These are phyloP conservation scores for Ochlodes sylvanus DNA, from an alignment of 2,888 invertebrate species.

Conservation along the genomic window DNA sequence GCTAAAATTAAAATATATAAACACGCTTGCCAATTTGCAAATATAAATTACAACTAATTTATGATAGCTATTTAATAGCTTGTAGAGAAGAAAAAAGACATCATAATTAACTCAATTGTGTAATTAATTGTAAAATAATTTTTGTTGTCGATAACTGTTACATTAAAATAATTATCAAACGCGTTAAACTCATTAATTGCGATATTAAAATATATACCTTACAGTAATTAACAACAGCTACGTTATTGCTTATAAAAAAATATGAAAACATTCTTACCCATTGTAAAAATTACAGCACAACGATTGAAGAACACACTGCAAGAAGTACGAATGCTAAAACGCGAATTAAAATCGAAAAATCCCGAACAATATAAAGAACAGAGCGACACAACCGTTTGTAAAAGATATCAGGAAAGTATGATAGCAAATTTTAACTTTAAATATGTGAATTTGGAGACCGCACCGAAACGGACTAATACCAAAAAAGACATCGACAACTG, in stretches of 20 bases:
- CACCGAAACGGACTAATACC: slow-evolving; percentile 58
- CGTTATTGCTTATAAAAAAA: slow-evolving; percentile 29
- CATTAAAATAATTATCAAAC: too few relatives aligned
- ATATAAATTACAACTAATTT: too few relatives aligned
- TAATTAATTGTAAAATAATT: too few relatives aligned
- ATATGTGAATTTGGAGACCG: slow-evolving; percentile 56
- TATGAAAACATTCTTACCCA: slow-evolving; percentile 48
- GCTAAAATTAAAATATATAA: too few relatives aligned
- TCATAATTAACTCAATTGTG: too few relatives aligned
- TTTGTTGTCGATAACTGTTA: too few relatives aligned
- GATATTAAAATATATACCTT: background rate
- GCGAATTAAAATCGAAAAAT: slow-evolving; percentile 48
- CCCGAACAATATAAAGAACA: slow-evolving; percentile 50
- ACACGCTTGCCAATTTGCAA: too few relatives aligned
- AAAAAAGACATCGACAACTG: slow-evolving; percentile 56
- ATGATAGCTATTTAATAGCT: too few relatives aligned
- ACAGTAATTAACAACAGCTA: slow-evolving; percentile 14
- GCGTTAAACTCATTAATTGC: too few relatives aligned
- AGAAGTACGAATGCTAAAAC: slow-evolving; percentile 27
- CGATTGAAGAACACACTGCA: slow-evolving; percentile 39
- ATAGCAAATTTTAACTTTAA: slow-evolving; percentile 53
- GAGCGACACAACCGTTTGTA: slow-evolving; percentile 55
- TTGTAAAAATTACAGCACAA: slow-evolving; percentile 42
- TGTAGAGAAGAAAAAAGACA: too few relatives aligned
- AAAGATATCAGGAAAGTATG: slow-evolving; percentile 55